Percentiles rank a stretch among this genome's conserved stretches.
Evolutionary conservation across 2,888 invertebrate genomes (phyloP).

Genomic region (Arctia plantaginis): DNA sequence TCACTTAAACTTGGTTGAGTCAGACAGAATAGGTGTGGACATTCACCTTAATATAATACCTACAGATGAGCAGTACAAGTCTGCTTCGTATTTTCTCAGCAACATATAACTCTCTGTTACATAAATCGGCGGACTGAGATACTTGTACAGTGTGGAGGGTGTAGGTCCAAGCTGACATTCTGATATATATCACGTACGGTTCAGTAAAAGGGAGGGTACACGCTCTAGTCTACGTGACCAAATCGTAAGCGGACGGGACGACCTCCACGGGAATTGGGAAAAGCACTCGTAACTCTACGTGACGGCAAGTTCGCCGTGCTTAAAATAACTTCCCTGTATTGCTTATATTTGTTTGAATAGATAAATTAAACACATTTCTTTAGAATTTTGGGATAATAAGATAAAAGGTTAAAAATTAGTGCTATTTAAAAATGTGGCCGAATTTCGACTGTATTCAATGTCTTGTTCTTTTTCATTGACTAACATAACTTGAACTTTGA

Average conservation of each 20-base stretch:
- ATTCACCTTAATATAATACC: not conserved
- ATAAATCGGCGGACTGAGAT: slow-evolving; percentile 5
- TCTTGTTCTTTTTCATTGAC: too few species aligned
- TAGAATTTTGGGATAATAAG: not conserved
- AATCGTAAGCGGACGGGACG: slow-evolving; percentile 36
- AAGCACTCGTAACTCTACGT: slow-evolving; percentile 54
- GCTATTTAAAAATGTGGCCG: not conserved
- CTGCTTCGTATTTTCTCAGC: not conserved
- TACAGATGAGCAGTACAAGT: not conserved
- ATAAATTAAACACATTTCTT: not conserved
- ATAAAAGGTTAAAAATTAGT: not conserved
- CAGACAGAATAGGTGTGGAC: not conserved
- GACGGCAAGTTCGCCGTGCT: slow-evolving; percentile 40
- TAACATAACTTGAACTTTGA: too few species aligned
- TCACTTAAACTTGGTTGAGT: too few species aligned
- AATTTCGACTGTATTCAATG: too few species aligned
- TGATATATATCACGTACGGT: slow-evolving; percentile 49
- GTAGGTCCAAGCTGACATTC: slow-evolving; percentile 28
- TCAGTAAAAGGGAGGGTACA: slow-evolving; percentile 48
- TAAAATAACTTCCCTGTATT: slow-evolving; percentile 41
- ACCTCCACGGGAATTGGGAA: slow-evolving; percentile 53
- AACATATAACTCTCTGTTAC: not conserved
- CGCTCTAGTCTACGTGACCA: slow-evolving; percentile 51
- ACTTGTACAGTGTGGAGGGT: not conserved
- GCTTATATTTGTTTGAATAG: slow-evolving; percentile 3